Evolutionary conservation across 2,113 vertebrate genomes (phyloP), one percentile per base, ranked within the genome.

Genomic region (Erythrocebus patas): DNA sequence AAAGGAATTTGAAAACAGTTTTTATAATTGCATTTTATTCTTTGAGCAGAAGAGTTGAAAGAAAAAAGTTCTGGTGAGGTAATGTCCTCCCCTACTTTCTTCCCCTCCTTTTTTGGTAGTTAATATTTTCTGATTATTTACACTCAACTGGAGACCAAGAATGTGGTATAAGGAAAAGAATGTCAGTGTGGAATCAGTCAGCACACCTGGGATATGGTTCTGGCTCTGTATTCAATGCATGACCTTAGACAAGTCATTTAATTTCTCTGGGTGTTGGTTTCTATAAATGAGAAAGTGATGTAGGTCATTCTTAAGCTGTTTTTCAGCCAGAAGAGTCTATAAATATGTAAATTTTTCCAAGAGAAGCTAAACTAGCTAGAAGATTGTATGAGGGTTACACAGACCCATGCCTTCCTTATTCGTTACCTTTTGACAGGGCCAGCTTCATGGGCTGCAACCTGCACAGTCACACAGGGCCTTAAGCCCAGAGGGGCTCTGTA

Each of bases 21-120:
- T 73, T 89, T 91, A 97, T 98, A 96, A 88, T 35, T 59, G 0
- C 72, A 96, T 97, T 98, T 92, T 48, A 66, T 95, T 97, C 92
- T 98, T 97, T 97, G 93, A 97, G 86, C 82, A 94, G 82, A 98
- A 96, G 81, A 97, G 80, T 82, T 97, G 94, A 96, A 32, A 35
- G 32, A 98, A 97, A 98, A 98, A 97, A 98, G 84, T 87, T 97
- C 78, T 97, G 72, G 89, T 87, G 89, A 98, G 93, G 95, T 98
- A 97, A 97, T 50, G 13, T 12, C 18, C 55, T 85, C 8, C 27
- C 40, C 22, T 23, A 18, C 8, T 1, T 12, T 23, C 50, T 22
- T 16, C 8, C 8, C 22, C 32, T 2, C 40, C 8, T 2, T 59
- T 17, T 48, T 75, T 38, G 14, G 32, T 70, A 45, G 35, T 96